A percentile compares a stretch with the other conserved stretches of the same genome.
phyloP scores from a whole-genome alignment of 2,113 vertebrate species.

The Recurvirostra avosetta region DNA sequence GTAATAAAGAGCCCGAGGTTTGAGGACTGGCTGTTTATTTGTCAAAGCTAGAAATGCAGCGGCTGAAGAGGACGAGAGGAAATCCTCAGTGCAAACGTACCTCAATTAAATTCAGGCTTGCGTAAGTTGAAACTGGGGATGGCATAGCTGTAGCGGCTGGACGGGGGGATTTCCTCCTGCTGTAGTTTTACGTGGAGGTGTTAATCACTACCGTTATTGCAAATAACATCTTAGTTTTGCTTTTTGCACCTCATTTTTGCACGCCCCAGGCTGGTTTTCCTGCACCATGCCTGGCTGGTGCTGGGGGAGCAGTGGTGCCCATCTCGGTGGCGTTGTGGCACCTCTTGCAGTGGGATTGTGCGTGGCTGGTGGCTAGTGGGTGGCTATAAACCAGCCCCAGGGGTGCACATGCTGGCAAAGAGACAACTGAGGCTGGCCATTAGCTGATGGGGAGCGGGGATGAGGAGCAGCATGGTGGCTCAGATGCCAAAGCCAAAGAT shows the following conservation, averaged over 20 bases:
- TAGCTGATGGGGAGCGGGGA: not conserved
- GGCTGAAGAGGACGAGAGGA: not conserved
- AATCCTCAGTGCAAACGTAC: not conserved
- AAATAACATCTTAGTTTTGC: not conserved
- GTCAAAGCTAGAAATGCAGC: not conserved
- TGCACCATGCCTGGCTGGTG: rapidly evolving
- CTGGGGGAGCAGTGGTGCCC: not conserved
- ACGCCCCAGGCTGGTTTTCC: rapidly evolving
- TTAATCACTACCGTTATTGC: not conserved
- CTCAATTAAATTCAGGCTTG: not conserved
- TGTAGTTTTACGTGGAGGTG: not conserved
- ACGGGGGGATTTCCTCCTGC: not conserved
- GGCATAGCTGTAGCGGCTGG: not conserved
- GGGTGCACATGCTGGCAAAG: not conserved
- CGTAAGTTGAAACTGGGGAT: not conserved
- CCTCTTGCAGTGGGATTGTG: not conserved
- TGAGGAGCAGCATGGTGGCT: not conserved
- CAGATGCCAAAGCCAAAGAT: not conserved
- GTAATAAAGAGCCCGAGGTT: not conserved
- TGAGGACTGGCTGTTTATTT: conserved; percentile 15
- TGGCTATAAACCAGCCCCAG: not conserved
- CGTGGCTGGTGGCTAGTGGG: rapidly evolving
- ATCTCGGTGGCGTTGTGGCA: not conserved
- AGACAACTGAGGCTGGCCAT: not conserved
- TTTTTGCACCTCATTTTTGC: not conserved